Evolutionary conservation across 2,888 invertebrate species (phyloP), one percentile per base, ranked within the genome.

Genomic region (Phaedon cochleariae): DNA sequence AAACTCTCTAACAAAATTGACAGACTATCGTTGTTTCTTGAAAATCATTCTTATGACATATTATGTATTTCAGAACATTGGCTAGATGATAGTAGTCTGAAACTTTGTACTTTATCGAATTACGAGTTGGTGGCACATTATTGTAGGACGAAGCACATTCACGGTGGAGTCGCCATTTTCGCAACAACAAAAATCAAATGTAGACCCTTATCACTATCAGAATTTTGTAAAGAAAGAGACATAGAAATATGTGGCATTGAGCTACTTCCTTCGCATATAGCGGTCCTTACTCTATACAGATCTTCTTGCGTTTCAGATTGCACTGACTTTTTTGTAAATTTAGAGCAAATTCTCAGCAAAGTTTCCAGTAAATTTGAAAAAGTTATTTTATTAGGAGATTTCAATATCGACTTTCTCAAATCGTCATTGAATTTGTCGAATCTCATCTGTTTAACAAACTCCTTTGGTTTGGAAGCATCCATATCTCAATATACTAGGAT

Each of bases 131-230:
- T 21, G 21, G 10, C 49, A 20, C 21, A 12, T 49, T 7, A 20
- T 20, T 49, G 21, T 49, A 49, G 49, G 20, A 49, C 49, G 21
- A 49, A 49, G 20, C 20, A 49, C 21, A 49, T 49, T 21, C 49
- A 49, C 22, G 49, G 49, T 49, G 49, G 49, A 49, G 49, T 49
- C 12, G 49, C 49, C 49, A 49, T 49, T 7, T 49, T 49, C 22
- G 9, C 22, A 12, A 10, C 12, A n/a, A 21, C 5, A 49, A 49
- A 21, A 21, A 21, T 22, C 9, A 21, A 6, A 21, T 49, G 9
- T 15, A 49, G 26, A 49, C 49, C 21, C 2, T 9, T 49, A n/a
- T 10, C 6, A n/a, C 49, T 49, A 7, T 12, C 10, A 21, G 21
- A 49, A 9, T 49, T 49, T 21, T 49, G 49, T 1, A 21, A n/a